Conservation (phyloP, 1,140 invertebrate species). For the Spodoptera litura region DNA sequence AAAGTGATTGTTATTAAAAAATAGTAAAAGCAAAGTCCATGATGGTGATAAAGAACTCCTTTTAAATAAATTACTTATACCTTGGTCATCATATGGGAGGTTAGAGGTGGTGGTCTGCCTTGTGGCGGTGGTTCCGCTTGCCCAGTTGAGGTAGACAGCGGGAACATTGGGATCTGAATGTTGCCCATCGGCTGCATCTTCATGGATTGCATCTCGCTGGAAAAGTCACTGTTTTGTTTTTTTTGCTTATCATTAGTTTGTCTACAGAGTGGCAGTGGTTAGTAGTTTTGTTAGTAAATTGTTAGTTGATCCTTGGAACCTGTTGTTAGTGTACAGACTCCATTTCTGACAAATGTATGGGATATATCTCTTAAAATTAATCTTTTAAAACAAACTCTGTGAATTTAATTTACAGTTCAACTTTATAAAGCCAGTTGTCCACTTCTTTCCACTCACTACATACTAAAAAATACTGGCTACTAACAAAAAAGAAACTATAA, state of each 20-base stretch:
- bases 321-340: background rate
- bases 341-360: too few relatives aligned
- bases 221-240: conserved; percentile 54
- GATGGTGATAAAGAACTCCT: background rate
- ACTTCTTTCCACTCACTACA: background rate
- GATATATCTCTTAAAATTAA: too few relatives aligned
- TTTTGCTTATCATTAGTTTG: conserved; percentile 13
- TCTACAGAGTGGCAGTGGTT: conserved; percentile 24
- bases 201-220: conserved; percentile 85
- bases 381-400: background rate
- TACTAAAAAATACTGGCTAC: background rate
- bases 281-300: conserved; percentile 32
- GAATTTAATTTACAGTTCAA: background rate
- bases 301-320: background rate
- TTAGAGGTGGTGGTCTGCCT: conserved; percentile 74
- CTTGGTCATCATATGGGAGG: conserved; percentile 81
- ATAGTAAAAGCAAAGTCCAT: background rate
- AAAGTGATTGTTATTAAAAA: background rate
- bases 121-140: conserved; percentile 73
- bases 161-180: conserved; percentile 79
- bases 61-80: conserved; percentile 56
- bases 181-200: conserved; percentile 80
- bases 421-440: conserved; percentile 8
- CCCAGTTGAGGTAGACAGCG: conserved; percentile 71
- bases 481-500: background rate